Percentiles rank a stretch among this genome's conserved stretches.
Evolutionary conservation across 30 jellyfish, hydroid and myxozoan species (phyloP).

Genomic region (Euphysa ruthae): DNA sequence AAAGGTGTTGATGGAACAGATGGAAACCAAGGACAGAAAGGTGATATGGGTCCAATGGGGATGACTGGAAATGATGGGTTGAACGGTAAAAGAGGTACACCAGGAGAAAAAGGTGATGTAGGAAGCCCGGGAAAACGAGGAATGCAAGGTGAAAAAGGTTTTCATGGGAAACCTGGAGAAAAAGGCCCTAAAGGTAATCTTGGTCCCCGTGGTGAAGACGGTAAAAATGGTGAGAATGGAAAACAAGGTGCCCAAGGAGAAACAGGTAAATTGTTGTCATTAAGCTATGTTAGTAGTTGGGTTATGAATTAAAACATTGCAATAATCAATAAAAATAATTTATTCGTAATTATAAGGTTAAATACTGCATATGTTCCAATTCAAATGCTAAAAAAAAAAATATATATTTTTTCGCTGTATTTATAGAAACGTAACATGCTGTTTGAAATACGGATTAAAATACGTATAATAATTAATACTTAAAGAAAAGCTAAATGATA

Average conservation of each 20-base stretch:
- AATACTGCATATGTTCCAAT: no score
- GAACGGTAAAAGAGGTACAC: neutral
- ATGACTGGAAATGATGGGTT: neutral
- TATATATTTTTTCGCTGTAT: no score
- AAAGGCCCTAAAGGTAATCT: neutral
- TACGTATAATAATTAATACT: no score
- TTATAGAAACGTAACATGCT: no score
- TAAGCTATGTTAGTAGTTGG: no score
- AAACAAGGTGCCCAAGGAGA: neutral
- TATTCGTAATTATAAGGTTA: no score
- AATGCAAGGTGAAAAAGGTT: neutral
- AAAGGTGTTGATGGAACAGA: neutral
- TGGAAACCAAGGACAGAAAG: neutral
- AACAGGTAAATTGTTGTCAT: no score
- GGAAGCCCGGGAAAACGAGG: neutral
- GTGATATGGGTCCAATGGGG: neutral
- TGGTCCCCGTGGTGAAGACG: conserved; percentile 1
- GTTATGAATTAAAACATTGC: no score
- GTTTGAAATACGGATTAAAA: no score
- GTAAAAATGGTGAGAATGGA: neutral
- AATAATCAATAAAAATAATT: no score
- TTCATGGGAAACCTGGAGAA: neutral
- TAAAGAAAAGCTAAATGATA: no score
- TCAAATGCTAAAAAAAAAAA: no score
- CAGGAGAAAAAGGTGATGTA: neutral